Evolutionary conservation across 2,888 invertebrate species (phyloP).

Genomic region (Cancer borealis): DNA sequence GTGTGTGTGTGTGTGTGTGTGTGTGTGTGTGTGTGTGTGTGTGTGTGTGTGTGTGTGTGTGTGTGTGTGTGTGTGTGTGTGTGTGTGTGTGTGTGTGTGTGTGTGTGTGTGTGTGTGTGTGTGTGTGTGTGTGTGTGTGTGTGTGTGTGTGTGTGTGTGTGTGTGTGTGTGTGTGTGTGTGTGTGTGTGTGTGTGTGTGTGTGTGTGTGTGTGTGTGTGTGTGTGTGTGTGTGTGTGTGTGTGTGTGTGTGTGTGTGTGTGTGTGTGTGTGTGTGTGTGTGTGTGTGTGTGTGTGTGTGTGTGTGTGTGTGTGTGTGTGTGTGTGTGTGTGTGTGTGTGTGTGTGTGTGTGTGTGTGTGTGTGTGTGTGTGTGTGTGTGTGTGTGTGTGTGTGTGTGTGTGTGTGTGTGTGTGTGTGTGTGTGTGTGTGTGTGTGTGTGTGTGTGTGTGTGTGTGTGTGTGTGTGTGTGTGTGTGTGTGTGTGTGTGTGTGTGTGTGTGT

Average conservation of each 20-base stretch:
- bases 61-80: not conserved
- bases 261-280: not conserved
- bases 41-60: conserved; percentile 42
- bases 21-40: not conserved
- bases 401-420: not conserved
- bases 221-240: not conserved
- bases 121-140: not conserved
- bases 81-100: not conserved
- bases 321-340: not conserved
- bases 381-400: conserved; percentile 23
- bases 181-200: conserved; percentile 28
- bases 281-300: not conserved
- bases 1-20: not conserved
- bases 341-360: not conserved
- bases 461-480: not conserved
- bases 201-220: not conserved
- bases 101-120: conserved; percentile 40
- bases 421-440: conserved; percentile 1
- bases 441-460: conserved; percentile 42
- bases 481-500: not conserved
- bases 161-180: conserved; percentile 26
- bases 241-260: conserved; percentile 39
- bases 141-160: not conserved
- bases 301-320: conserved; percentile 41
- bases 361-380: conserved; percentile 29